phyloP scores from a whole-genome alignment of 2,888 invertebrate species.

The Axea sp. region DNA sequence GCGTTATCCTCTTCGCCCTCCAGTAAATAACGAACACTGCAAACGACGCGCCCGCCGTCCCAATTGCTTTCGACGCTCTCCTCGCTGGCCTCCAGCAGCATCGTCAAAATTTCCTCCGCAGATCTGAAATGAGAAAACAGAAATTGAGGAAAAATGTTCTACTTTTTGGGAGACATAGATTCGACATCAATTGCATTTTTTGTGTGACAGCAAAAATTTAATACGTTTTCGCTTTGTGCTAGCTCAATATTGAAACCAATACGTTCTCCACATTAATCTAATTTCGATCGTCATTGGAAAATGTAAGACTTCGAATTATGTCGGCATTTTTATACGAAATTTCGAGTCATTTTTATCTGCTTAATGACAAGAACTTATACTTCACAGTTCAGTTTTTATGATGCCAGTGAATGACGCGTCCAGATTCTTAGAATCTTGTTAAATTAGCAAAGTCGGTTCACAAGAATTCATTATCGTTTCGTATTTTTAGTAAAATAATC shows the following conservation, averaged over 20 bases:
- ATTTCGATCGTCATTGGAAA: conserved; percentile 38
- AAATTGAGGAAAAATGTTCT: too few species aligned
- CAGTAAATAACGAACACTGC: conserved; percentile 89
- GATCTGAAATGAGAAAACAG: conserved; percentile 75
- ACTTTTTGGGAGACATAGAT: too few species aligned
- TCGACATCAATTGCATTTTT: conserved; percentile 8
- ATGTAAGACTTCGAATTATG: conserved; percentile 26
- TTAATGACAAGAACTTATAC: too few species aligned
- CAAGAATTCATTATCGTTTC: too few species aligned
- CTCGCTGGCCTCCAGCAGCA: conserved; percentile 93
- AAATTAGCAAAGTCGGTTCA: too few species aligned
- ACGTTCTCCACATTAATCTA: conserved; percentile 37
- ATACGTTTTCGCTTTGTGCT: conserved; percentile 22
- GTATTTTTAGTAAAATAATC: too few species aligned
- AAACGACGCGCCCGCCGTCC: conserved; percentile 91
- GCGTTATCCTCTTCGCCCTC: conserved; percentile 81
- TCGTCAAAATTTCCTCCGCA: conserved; percentile 92
- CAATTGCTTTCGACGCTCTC: conserved; percentile 85
- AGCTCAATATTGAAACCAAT: conserved; percentile 26
- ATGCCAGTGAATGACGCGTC: too few species aligned
- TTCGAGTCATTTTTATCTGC: too few species aligned
- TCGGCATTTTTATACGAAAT: conserved; percentile 15
- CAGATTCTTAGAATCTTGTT: too few species aligned
- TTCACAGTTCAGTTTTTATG: too few species aligned
- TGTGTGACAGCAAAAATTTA: conserved; percentile 24